Conservation (phyloP, 64 coral and sea anemone species). For the Actinia equina region DNA sequence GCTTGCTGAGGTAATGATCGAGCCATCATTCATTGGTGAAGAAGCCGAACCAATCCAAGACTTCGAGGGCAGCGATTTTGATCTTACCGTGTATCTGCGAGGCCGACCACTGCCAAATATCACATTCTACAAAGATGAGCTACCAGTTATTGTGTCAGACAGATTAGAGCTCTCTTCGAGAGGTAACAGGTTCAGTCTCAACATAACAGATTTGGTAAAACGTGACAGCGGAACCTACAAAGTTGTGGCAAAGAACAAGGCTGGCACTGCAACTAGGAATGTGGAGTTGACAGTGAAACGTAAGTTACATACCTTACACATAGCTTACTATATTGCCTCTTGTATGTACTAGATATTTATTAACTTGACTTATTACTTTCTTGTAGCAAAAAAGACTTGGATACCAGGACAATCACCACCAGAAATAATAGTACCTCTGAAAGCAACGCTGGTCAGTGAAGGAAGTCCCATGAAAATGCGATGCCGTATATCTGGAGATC, state of each 20-base stretch:
- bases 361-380: not conserved
- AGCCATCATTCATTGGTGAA: constrained; percentile 75
- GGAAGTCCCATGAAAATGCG: constrained; percentile 57
- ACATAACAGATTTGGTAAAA: constrained; percentile 43
- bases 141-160: constrained; percentile 41
- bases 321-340: not conserved
- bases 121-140: constrained; percentile 82
- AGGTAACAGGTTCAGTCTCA: constrained; percentile 62
- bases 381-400: constrained; percentile 46
- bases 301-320: not conserved
- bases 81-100: constrained; percentile 46
- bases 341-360: not conserved
- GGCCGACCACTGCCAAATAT: constrained; percentile 71
- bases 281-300: constrained; percentile 81
- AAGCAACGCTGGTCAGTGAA: constrained; percentile 48
- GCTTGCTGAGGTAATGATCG: constrained; percentile 26
- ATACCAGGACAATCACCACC: constrained; percentile 55
- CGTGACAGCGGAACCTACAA: constrained; percentile 74
- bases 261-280: constrained; percentile 48
- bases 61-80: constrained; percentile 70
- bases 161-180: constrained; percentile 52
- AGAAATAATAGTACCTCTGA: constrained; percentile 33
- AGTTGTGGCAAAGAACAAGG: constrained; percentile 68
- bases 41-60: constrained; percentile 65
- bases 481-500: constrained; percentile 61